phyloP scores from a whole-genome alignment of 2,113 vertebrate genomes.

The Triplophysa tibetana region DNA sequence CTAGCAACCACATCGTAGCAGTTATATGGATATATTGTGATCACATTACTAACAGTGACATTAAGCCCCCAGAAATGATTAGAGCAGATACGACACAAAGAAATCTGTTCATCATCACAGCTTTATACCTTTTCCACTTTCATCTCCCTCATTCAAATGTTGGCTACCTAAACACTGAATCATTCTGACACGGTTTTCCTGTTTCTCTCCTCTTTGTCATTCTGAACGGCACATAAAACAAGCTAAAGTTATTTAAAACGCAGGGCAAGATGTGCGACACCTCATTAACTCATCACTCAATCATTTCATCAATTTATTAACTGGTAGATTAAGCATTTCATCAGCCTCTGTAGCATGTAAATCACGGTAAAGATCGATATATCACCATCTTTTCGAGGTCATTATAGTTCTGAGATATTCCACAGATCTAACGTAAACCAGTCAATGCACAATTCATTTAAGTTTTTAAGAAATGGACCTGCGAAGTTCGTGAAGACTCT shows the following conservation, averaged over 20 bases:
- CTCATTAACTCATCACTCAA: conserved; percentile 64
- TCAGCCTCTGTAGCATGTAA: conserved; percentile 16
- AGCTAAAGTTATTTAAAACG: conserved; percentile 58
- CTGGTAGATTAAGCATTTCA: conserved; percentile 43
- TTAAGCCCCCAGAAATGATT: background rate
- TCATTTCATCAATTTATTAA: conserved; percentile 56
- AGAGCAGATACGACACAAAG: background rate
- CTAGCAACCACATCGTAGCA: background rate
- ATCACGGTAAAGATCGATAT: background rate
- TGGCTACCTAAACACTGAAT: background rate
- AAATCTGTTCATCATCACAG: background rate
- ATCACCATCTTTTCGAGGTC: background rate
- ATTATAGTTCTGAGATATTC: background rate
- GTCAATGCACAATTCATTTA: background rate
- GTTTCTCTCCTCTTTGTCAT: background rate
- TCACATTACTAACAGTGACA: background rate
- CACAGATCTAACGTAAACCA: background rate
- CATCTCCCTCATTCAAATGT: background rate
- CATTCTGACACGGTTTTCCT: background rate
- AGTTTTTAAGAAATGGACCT: background rate
- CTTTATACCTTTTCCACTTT: background rate
- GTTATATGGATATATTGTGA: too few relatives aligned
- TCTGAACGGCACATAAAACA: conserved; percentile 35
- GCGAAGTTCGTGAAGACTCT: background rate
- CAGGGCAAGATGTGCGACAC: conserved; percentile 50